phyloP scores from a whole-genome alignment of 2,113 vertebrate genomes.

The Pogonocichla stellata region DNA sequence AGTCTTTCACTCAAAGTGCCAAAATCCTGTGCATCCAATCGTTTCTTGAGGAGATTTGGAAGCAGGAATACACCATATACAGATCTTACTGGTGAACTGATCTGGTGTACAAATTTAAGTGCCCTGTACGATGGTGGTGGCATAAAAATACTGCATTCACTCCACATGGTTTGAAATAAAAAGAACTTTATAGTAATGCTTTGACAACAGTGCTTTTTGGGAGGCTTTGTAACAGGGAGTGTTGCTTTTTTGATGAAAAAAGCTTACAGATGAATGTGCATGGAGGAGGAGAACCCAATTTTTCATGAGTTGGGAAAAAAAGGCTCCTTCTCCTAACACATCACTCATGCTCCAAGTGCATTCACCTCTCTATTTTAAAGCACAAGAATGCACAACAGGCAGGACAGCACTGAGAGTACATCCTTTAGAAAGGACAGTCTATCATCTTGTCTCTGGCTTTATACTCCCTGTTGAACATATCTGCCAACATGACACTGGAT shows the following conservation, averaged over 20 bases:
- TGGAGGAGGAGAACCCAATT: background rate
- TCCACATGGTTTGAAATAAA: background rate
- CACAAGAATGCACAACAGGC: background rate
- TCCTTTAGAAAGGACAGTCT: constrained; percentile 25
- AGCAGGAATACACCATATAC: background rate
- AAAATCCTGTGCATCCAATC: background rate
- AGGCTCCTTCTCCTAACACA: background rate
- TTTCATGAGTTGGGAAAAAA: background rate
- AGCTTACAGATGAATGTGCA: background rate
- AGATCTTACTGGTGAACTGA: background rate
- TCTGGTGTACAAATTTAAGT: background rate
- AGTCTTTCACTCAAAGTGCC: background rate
- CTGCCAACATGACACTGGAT: constrained; percentile 56
- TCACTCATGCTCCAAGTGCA: background rate
- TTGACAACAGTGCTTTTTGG: background rate
- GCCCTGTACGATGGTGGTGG: accelerated
- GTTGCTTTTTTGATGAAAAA: background rate
- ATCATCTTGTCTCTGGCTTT: constrained; percentile 45
- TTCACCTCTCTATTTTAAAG: constrained; percentile 13
- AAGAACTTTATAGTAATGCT: background rate
- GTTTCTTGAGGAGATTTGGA: background rate
- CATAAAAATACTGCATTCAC: background rate
- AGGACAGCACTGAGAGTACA: background rate
- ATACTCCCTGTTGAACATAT: constrained; percentile 40
- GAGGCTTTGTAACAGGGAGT: background rate